Evolutionary conservation across 2,113 vertebrate genomes (phyloP), one percentile per base, ranked within the genome.

Genomic region (Odobenus rosmarus): DNA sequence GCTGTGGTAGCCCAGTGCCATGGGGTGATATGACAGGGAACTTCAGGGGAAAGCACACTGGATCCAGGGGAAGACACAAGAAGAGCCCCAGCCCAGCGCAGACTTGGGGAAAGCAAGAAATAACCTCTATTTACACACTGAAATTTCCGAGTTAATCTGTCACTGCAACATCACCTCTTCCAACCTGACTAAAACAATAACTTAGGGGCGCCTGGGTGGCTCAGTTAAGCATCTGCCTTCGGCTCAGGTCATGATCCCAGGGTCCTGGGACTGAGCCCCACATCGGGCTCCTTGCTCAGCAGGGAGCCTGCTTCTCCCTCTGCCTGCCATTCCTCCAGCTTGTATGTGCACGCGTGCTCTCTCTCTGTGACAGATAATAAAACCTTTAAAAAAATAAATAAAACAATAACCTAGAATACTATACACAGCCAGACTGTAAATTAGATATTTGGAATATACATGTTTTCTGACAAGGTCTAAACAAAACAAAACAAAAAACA

Each of bases 1-100:
- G 61, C 61, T 31, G n/a, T 24, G 46, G 55, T 2, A 28, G 13
- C 28, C 14, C 1, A 0, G 49, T 51, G 57, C 18, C 51, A 9
- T 4, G 4, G 11, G 7, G 18, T 10, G 49, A 79, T 1, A 1
- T 0, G 24, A 42, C 3, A 4, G 11, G 16, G 21, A 57, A 21
- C 9, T 72, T 2, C 14, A 31, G 33, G 46, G 23, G 31, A 62
- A 24, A 82, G 39, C 51, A 51, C 55, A 31, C 51, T 9, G 33
- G 49, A 42, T 4, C 5, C 72, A 64, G 12, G 36, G 33, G 64
- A 85, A 69, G 31, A 87, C 0, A 16, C n/a, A 9, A 18, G n/a
- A 57, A 46, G 33, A 59, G 49, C 9, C 24, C 3, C 24, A n/a
- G 14, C 11, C 36, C 18, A 16, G 15, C 2, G 49, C 4, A 81